phyloP scores from a whole-genome alignment of 2,888 invertebrate genomes.

The Autographa gamma region DNA sequence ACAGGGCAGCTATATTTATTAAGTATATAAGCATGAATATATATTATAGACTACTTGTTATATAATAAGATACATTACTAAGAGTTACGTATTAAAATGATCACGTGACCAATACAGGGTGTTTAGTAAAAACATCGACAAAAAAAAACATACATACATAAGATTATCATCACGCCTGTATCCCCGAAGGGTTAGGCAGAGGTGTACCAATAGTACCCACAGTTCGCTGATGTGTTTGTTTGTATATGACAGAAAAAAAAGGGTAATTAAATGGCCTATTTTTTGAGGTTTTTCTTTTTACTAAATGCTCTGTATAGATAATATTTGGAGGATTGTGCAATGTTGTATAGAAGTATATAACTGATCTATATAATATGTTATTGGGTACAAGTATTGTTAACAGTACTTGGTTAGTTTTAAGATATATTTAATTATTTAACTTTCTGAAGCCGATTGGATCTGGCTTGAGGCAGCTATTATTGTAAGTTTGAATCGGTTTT shows the following conservation, averaged over 20 bases:
- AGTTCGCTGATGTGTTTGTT: too few relatives aligned
- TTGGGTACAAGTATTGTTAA: slow-evolving; percentile 62
- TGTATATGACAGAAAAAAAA: too few relatives aligned
- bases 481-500: not conserved
- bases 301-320: slow-evolving; percentile 18
- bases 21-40: not conserved
- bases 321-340: slow-evolving; percentile 62
- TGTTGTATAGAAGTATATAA: slow-evolving; percentile 41
- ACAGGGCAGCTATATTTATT: slow-evolving; percentile 3
- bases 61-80: not conserved
- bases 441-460: slow-evolving; percentile 9
- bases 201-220: too few relatives aligned
- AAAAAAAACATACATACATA: too few relatives aligned
- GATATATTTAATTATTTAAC: slow-evolving; percentile 24
- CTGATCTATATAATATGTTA: slow-evolving; percentile 39
- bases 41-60: not conserved
- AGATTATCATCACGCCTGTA: too few relatives aligned
- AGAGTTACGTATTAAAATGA: not conserved
- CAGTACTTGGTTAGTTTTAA: slow-evolving; percentile 36
- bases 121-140: too few relatives aligned
- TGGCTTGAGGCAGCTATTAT: slow-evolving; percentile 26
- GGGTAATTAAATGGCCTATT: too few relatives aligned
- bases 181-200: too few relatives aligned
- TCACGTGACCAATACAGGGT: too few relatives aligned
- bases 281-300: too few relatives aligned